phyloP scores from a whole-genome alignment of 2,888 invertebrate genomes.

The Molorchus minor region DNA sequence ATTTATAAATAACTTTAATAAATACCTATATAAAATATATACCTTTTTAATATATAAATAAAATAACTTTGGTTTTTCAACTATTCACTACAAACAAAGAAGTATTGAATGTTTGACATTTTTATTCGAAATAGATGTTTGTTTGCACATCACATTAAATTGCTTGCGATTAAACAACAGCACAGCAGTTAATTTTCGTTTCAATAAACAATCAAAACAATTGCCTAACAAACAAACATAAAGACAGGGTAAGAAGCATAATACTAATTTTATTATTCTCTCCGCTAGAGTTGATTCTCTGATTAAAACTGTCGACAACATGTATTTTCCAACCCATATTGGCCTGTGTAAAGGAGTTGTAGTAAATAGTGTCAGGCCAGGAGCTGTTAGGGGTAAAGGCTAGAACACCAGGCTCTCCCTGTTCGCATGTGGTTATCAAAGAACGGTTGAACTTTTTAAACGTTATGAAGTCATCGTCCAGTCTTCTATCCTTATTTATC shows the following conservation, averaged over 20 bases:
- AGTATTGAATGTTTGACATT: too few species aligned
- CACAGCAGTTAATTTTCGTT: constrained; percentile 20
- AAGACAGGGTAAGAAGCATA: constrained; percentile 25
- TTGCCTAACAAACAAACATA: constrained; percentile 52
- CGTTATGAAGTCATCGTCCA: constrained; percentile 79
- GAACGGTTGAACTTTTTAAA: constrained; percentile 88
- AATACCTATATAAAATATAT: too few species aligned
- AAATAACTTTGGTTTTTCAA: too few species aligned
- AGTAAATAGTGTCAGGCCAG: constrained; percentile 93
- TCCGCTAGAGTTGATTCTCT: constrained; percentile 31
- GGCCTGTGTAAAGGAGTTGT: constrained; percentile 91
- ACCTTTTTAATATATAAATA: too few species aligned
- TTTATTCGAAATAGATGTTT: background rate
- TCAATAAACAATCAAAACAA: constrained; percentile 53
- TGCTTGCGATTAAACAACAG: constrained; percentile 23
- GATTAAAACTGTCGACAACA: constrained; percentile 81
- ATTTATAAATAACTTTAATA: too few species aligned
- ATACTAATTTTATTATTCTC: background rate
- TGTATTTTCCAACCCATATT: constrained; percentile 97
- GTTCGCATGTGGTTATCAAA: constrained; percentile 75
- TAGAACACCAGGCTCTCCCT: constrained; percentile 77
- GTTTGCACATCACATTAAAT: constrained; percentile 5
- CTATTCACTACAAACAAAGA: too few species aligned
- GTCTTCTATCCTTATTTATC: constrained; percentile 74
- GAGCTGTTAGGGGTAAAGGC: constrained; percentile 86